phyloP scores from a whole-genome alignment of 2,888 invertebrate species.

The Ennomos quercinarius region DNA sequence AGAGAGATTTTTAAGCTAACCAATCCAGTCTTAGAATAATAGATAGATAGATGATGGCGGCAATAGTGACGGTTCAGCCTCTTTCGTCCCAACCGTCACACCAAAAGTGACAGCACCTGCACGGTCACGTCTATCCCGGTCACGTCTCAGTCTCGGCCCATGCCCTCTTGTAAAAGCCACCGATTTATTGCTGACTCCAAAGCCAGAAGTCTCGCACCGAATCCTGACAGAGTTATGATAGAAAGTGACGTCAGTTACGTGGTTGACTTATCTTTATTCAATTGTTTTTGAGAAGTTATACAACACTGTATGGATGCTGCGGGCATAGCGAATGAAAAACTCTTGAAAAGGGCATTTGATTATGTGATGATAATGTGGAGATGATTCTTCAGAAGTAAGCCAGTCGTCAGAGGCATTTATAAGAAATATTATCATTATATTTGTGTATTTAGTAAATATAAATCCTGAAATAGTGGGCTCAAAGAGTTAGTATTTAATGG shows the following conservation, averaged over 20 bases:
- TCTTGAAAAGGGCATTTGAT: no score
- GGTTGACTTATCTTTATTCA: constrained; percentile 1
- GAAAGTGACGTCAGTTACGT: constrained; percentile 50
- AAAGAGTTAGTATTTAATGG: no score
- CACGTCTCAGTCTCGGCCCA: constrained; percentile 53
- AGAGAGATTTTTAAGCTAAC: no score
- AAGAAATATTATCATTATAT: no score
- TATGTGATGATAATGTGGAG: background rate
- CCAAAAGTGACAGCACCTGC: constrained; percentile 17
- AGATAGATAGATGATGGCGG: no score
- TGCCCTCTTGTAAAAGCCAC: constrained; percentile 57
- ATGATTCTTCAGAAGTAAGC: background rate
- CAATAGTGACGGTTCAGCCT: background rate
- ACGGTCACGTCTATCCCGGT: constrained; percentile 50
- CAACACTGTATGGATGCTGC: no score
- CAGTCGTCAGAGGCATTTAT: no score
- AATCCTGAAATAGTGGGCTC: no score
- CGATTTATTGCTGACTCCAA: constrained; percentile 60
- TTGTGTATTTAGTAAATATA: no score
- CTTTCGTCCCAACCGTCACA: background rate
- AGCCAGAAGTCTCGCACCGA: constrained; percentile 48
- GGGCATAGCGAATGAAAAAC: no score
- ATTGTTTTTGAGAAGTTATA: no score
- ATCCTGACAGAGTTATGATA: constrained; percentile 56
- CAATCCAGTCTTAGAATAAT: no score